Evolutionary conservation across 2,113 vertebrate genomes (phyloP).

Genomic region (Bungarus multicinctus): DNA sequence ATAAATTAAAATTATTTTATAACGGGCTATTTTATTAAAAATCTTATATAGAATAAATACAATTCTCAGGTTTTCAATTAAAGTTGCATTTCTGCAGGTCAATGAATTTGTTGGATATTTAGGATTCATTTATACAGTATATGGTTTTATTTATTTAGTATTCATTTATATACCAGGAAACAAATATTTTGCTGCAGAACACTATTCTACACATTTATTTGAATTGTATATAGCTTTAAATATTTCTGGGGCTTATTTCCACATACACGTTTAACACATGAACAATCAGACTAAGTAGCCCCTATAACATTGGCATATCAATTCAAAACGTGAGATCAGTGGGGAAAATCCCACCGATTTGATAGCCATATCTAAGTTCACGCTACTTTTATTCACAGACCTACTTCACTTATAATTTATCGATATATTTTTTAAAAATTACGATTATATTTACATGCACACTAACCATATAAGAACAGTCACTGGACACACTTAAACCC

Average conservation of each 20-base stretch:
- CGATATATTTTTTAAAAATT: background rate
- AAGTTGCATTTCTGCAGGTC: background rate
- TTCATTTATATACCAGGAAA: background rate
- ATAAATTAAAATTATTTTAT: background rate
- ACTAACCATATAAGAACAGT: background rate
- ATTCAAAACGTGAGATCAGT: background rate
- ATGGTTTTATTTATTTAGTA: no score
- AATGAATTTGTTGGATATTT: background rate
- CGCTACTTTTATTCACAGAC: background rate
- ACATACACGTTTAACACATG: background rate
- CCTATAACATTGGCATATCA: background rate
- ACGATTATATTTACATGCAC: background rate
- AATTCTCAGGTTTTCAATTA: background rate
- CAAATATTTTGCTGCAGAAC: background rate
- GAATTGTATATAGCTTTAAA: background rate
- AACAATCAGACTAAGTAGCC: background rate
- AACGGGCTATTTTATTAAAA: background rate
- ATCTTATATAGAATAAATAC: background rate
- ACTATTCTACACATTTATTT: background rate
- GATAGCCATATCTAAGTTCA: background rate
- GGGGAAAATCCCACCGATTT: background rate
- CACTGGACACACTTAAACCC: background rate
- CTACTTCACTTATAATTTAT: background rate
- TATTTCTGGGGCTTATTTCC: background rate
- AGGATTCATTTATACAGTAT: background rate